phyloP scores from a whole-genome alignment of 1,140 invertebrate genomes.

The Drosophila oshimai region DNA sequence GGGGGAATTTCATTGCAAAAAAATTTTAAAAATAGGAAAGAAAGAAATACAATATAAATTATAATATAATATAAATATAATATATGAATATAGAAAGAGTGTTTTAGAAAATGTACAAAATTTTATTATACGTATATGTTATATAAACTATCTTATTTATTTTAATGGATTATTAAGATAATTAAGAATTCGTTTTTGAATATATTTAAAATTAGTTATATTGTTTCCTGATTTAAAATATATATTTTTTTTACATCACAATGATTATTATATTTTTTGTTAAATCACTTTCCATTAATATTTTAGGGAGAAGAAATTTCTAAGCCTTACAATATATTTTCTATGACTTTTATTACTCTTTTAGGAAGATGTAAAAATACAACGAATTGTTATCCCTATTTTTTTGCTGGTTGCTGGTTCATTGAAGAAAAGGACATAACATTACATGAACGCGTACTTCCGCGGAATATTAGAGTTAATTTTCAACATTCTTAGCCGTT shows the following conservation, averaged over 20 bases:
- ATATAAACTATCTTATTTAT: too few species aligned
- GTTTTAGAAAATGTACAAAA: too few species aligned
- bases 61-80: too few species aligned
- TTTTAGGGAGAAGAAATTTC: too few species aligned
- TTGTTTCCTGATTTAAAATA: too few species aligned
- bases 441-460: constrained; percentile 29
- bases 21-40: background rate
- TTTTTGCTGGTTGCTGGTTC: too few species aligned
- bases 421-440: constrained; percentile 6
- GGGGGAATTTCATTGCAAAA: background rate
- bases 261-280: background rate
- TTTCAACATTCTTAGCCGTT: background rate
- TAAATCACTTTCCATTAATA: background rate
- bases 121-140: too few species aligned
- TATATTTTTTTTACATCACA: too few species aligned
- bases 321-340: background rate
- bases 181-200: too few species aligned
- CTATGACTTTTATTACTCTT: background rate
- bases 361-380: background rate
- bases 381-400: constrained; percentile 1
- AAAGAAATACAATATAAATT: background rate
- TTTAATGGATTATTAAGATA: too few species aligned
- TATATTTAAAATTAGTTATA: too few species aligned
- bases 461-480: constrained; percentile 30
- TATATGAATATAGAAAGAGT: too few species aligned